These are phyloP conservation scores for Pomphorhynchus laevis DNA, from an alignment of 1,140 invertebrate species.

Conservation along the genomic window DNA sequence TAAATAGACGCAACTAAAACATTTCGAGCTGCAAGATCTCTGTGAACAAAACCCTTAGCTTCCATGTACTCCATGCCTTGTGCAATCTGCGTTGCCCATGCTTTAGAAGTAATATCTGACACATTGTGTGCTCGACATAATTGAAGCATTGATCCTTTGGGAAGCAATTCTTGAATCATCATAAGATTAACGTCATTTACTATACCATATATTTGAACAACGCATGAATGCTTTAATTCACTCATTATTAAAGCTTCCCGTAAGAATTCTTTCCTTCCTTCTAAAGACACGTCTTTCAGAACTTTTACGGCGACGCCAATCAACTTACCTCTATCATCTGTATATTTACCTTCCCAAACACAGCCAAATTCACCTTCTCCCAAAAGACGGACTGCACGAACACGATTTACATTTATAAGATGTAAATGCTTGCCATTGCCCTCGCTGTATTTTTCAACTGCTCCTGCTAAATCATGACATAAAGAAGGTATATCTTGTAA, in stretches of 20 bases:
- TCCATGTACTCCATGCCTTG: slow-evolving; percentile 78
- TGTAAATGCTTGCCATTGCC: too few relatives aligned
- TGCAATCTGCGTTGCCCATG: slow-evolving; percentile 41
- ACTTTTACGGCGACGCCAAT: slow-evolving; percentile 9
- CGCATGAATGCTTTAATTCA: slow-evolving; percentile 5
- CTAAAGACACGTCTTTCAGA: background rate
- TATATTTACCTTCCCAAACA: slow-evolving; percentile 6
- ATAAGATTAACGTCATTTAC: background rate
- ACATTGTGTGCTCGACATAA: background rate
- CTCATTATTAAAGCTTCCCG: slow-evolving; percentile 7
- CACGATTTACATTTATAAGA: background rate
- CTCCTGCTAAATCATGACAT: too few relatives aligned
- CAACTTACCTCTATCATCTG: background rate
- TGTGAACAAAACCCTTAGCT: slow-evolving; percentile 67
- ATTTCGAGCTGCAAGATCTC: slow-evolving; percentile 73
- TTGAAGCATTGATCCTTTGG: slow-evolving; percentile 2
- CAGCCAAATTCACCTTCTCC: slow-evolving; percentile 8
- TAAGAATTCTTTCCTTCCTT: background rate
- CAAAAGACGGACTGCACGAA: background rate
- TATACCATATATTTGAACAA: slow-evolving; percentile 3
- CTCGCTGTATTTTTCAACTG: too few relatives aligned
- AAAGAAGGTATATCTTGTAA: too few relatives aligned
- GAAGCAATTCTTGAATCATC: slow-evolving; percentile 3
- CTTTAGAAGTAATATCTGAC: background rate
- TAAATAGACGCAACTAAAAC: slow-evolving; percentile 32